phyloP scores from a whole-genome alignment of 2,113 vertebrate species.

The Oophaga pumilio region DNA sequence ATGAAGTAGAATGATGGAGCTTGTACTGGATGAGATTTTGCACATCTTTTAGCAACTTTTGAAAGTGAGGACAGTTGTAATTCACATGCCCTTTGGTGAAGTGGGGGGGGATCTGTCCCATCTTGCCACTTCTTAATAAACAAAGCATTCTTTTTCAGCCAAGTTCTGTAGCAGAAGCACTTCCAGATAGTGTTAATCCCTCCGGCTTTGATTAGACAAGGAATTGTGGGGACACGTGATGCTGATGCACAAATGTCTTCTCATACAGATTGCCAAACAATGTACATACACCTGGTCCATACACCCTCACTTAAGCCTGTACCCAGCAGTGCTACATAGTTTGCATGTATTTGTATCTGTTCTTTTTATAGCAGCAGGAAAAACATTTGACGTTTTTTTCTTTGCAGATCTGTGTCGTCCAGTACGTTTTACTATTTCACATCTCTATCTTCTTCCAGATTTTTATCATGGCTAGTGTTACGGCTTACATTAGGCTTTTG shows the following conservation, averaged over 20 bases:
- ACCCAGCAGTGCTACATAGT: not conserved
- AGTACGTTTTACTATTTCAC: not conserved
- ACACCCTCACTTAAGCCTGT: not conserved
- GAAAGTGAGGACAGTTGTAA: conserved; percentile 17
- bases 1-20: not conserved
- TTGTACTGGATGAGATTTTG: conserved; percentile 26
- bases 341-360: not conserved
- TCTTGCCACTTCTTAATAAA: conserved; percentile 47
- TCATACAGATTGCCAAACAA: conserved; percentile 21
- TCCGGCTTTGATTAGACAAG: conserved; percentile 51
- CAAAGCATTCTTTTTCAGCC: conserved; percentile 50
- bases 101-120: conserved; percentile 4
- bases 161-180: conserved; percentile 48
- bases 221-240: conserved; percentile 33
- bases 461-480: not conserved
- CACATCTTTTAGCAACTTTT: conserved; percentile 34
- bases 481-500: not conserved
- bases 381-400: not conserved
- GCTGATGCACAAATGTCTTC: conserved; percentile 53
- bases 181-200: conserved; percentile 56
- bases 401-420: not conserved
- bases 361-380: not conserved
- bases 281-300: not conserved
- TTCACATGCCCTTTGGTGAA: conserved; percentile 11
- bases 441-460: not conserved